A percentile compares a stretch with the other conserved stretches of the same genome.
Evolutionary conservation across 1,140 invertebrate genomes (phyloP).

Genomic region (Oedothorax gibbosus): DNA sequence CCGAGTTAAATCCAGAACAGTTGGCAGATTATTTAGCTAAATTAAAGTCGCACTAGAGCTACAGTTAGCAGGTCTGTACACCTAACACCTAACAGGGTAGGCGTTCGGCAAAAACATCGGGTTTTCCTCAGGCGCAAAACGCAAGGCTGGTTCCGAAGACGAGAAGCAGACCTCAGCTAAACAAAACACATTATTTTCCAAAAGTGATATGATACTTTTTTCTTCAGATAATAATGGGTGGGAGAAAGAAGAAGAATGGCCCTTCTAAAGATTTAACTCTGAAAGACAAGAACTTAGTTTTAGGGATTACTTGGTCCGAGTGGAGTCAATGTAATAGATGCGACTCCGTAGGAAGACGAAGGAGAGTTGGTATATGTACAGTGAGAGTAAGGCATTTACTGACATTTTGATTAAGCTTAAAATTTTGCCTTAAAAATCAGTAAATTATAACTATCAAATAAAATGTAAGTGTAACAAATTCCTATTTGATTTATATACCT

Average conservation of each 20-base stretch:
- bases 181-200: background rate
- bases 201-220: background rate
- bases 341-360: constrained; percentile 12
- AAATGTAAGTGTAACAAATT: too few relatives aligned
- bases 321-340: constrained; percentile 55
- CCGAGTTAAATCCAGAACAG: too few relatives aligned
- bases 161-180: background rate
- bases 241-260: constrained; percentile 1
- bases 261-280: background rate
- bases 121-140: too few relatives aligned
- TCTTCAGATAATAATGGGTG: constrained; percentile 18
- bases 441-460: background rate
- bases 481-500: too few relatives aligned
- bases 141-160: too few relatives aligned
- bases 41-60: too few relatives aligned
- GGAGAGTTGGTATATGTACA: constrained; percentile 50
- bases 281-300: constrained; percentile 19
- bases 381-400: constrained; percentile 15
- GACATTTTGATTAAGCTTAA: background rate
- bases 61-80: too few relatives aligned
- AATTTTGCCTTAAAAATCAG: background rate
- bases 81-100: too few relatives aligned
- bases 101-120: too few relatives aligned
- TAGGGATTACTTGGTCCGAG: constrained; percentile 43
- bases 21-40: too few relatives aligned